Evolutionary conservation across 2,113 vertebrate genomes (phyloP), one percentile per base, ranked within the genome.

Genomic region (Upupa epops): DNA sequence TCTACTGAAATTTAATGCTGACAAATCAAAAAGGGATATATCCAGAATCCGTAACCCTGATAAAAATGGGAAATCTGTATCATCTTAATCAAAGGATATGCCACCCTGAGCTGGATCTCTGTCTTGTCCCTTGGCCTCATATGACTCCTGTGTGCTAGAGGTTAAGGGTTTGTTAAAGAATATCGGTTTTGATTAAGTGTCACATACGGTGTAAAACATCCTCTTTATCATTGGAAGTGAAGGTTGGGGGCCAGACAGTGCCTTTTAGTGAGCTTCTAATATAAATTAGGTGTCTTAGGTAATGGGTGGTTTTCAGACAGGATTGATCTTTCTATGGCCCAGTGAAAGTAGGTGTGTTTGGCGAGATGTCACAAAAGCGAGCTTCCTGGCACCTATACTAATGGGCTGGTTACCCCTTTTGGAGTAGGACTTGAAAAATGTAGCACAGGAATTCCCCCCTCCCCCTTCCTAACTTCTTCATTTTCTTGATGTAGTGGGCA

Each of bases 151-250:
- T 81, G 90, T 94, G 96, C 92, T 82, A 84, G 97, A 96, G 97
- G 97, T 97, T 97, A 97, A 97, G 96, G 96, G 96, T 97, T 97
- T 98, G 97, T 97, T 97, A 97, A 97, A 97, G 98, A 97, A 97
- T 96, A 97, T 92, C 71, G 93, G 97, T 98, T 98, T 98, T 98
- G 97, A 98, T 98, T 97, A 98, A 98, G 97, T 98, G 97, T 96
- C 97, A 97, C 96, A 97, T 93, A 97, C 94, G 96, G 97, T 96
- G 96, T 97, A 97, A 97, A 97, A 97, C 95, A 95, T 93, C 96
- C 96, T 97, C 97, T 97, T 97, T 97, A 96, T 97, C 97, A 92
- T 93, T 96, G 96, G 96, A 95, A 96, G 96, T 96, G 96, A 96
- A 97, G 97, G 96, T 77, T 97, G 97, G 88, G 96, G 96, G 95